Evolutionary conservation across 2,888 invertebrate genomes (phyloP), one percentile per base, ranked within the genome.

Genomic region (Anoplius nigerrimus): DNA sequence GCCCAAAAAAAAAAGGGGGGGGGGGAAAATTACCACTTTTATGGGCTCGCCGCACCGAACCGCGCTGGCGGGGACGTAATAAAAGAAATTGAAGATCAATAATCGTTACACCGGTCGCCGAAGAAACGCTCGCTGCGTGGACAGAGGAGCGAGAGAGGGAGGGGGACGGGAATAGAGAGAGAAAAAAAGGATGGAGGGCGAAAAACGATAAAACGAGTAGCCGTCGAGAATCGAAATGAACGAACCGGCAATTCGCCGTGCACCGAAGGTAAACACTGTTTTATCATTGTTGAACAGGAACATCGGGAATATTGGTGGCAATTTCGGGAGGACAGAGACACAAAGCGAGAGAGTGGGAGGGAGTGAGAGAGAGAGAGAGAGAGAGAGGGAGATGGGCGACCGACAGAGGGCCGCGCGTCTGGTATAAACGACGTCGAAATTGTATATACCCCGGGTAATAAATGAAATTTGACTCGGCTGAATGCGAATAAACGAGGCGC

Each of bases 401-500:
- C 11, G 46, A 2, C 16, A 16, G 46, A n/a, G 45, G 53, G 16
- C 27, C 54, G 20, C 54, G 46, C 6, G 48, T 48, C 20, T 20
- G 45, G 45, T 58, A 52, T 27, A 58, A 61, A 60, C 63, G 48
- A 63, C 60, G 51, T 22, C 58, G 15, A 69, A 67, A 69, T 71
- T 55, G 60, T 62, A 52, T 27, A 51, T 16, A 56, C 43, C n/a
- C 34, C 27, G 20, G 27, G 16, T 34, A 56, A 70, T 63, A 71
- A 76, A 76, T 71, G 69, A 69, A 61, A 73, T 74, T 74, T 66
- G 57, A 58, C 55, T 34, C 55, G 74, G 66, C 61, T 73, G 75
- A 76, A 76, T 76, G 66, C 66, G 67, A 63, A 71, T 71, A 71
- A 76, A 77, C 69, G 72, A 78, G 69, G 70, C 55, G 53, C 24